Percentiles rank a stretch among this genome's conserved stretches.
phyloP scores from a whole-genome alignment of 2,797 vertebrate species.

The Steatocranus sp. region DNA sequence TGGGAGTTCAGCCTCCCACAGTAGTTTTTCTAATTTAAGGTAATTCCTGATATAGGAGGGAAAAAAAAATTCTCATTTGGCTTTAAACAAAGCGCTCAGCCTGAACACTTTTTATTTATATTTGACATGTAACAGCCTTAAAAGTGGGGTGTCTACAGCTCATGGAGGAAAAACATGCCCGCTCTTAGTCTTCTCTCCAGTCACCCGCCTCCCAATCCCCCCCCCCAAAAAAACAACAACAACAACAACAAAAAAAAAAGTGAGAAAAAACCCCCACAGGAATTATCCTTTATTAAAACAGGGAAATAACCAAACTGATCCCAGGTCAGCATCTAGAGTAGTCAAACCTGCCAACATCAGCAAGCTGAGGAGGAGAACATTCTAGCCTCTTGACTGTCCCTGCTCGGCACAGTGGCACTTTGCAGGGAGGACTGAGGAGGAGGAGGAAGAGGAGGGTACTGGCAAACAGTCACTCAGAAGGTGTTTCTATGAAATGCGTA shows the following conservation, averaged over 20 bases:
- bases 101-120: neutral
- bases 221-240: neutral
- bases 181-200: neutral
- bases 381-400: constrained; percentile 47
- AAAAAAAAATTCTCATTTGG: constrained; percentile 27
- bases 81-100: constrained; percentile 3
- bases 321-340: constrained; percentile 35
- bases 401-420: constrained; percentile 78
- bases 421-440: constrained; percentile 59
- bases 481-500: constrained; percentile 38
- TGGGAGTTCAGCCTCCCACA: constrained; percentile 28
- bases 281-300: constrained; percentile 26
- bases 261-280: neutral
- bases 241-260: neutral
- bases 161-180: neutral
- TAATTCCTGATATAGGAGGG: constrained; percentile 38
- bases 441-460: neutral
- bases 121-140: neutral
- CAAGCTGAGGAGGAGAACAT: constrained; percentile 25
- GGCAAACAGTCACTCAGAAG: constrained; percentile 43
- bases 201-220: no score
- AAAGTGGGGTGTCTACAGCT: neutral
- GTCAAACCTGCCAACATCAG: constrained; percentile 27
- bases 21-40: constrained; percentile 31
- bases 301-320: constrained; percentile 23